Evolutionary conservation across 2,888 invertebrate species (phyloP).

Genomic region (Dryomyza anilis): DNA sequence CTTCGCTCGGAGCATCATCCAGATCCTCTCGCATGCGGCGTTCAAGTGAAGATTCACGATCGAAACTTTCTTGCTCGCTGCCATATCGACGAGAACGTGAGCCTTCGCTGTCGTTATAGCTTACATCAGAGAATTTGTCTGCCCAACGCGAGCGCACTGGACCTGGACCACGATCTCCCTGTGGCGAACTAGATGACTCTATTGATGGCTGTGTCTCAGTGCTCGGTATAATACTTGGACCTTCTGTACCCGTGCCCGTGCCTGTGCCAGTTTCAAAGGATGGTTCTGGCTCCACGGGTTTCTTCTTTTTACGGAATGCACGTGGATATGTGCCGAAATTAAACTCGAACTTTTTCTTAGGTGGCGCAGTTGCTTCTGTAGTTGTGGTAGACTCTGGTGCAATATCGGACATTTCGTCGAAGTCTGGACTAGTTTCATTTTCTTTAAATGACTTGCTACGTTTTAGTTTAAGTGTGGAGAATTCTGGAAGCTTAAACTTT

Average conservation of each 20-base stretch:
- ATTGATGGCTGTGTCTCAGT: conserved; percentile 69
- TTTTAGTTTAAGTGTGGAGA: conserved; percentile 67
- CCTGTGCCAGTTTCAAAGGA: conserved; percentile 46
- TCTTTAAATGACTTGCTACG: conserved; percentile 61
- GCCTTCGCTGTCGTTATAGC: conserved; percentile 63
- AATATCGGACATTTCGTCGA: conserved; percentile 55
- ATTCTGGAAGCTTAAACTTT: conserved; percentile 69
- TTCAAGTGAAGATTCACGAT: conserved; percentile 60
- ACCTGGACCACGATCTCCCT: conserved; percentile 64
- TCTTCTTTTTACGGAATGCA: conserved; percentile 64
- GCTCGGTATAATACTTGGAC: conserved; percentile 58
- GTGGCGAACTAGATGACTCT: conserved; percentile 71
- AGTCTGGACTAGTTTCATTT: conserved; percentile 40
- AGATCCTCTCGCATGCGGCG: conserved; percentile 60
- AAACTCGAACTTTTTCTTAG: conserved; percentile 70
- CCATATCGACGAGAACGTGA: conserved; percentile 58
- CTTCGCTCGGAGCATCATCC: conserved; percentile 62
- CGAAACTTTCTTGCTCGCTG: conserved; percentile 60
- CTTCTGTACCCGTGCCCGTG: conserved; percentile 45
- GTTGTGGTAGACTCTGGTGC: conserved; percentile 63
- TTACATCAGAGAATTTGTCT: conserved; percentile 61
- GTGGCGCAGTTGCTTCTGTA: conserved; percentile 64
- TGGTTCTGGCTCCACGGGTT: conserved; percentile 40
- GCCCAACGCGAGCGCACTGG: conserved; percentile 65
- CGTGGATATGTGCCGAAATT: conserved; percentile 81